Evolutionary conservation across 64 coral and sea anemone genomes (phyloP).

Genomic region (Stichodactyla mertensii): DNA sequence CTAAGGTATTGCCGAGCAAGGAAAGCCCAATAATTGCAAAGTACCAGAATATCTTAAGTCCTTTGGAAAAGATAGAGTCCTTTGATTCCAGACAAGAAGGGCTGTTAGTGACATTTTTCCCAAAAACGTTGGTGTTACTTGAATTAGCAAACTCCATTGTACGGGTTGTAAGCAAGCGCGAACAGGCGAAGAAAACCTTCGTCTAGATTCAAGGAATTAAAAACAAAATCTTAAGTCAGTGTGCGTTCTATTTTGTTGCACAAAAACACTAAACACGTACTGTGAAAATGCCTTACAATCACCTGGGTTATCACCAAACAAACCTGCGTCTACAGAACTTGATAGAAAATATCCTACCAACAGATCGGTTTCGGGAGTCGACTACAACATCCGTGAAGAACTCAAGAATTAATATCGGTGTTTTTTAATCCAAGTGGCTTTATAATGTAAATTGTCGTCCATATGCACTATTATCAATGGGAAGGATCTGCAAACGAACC

Average conservation of each 20-base stretch:
- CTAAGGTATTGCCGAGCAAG: constrained; percentile 38
- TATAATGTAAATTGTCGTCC: not conserved
- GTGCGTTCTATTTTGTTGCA: not conserved
- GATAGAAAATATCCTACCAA: too few species aligned
- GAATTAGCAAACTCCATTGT: not conserved
- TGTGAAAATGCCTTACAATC: not conserved
- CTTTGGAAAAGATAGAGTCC: constrained; percentile 17
- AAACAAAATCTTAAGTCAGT: not conserved
- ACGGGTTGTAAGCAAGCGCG: too few species aligned
- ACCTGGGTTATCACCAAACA: too few species aligned
- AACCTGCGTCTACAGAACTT: too few species aligned
- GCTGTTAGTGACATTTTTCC: not conserved
- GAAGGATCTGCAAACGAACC: not conserved
- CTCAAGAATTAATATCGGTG: not conserved
- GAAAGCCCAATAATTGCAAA: constrained; percentile 26
- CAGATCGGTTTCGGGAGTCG: not conserved
- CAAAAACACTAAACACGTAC: not conserved
- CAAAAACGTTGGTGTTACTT: not conserved
- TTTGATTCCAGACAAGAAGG: not conserved
- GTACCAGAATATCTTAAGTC: constrained; percentile 31
- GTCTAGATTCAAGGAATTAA: not conserved
- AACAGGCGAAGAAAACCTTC: too few species aligned
- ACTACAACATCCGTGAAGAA: not conserved
- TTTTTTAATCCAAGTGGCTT: not conserved
- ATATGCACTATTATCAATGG: not conserved